phyloP scores from a whole-genome alignment of 2,797 vertebrate species.

The Poeciliopsis infans region DNA sequence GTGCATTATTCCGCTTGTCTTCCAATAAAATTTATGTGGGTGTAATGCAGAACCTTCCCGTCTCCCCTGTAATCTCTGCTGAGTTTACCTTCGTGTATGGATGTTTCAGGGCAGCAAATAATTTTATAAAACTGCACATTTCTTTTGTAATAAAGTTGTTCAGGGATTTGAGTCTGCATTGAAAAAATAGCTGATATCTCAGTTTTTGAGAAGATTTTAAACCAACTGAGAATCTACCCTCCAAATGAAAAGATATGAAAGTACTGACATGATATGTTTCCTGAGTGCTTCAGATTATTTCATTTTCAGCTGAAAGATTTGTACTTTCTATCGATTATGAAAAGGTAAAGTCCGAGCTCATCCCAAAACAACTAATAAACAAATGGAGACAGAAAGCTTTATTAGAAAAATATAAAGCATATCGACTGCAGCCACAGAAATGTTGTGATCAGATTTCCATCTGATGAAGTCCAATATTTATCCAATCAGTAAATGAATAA shows the following conservation, averaged over 20 bases:
- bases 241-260: slow-evolving; percentile 27
- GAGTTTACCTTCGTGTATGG: slow-evolving; percentile 23
- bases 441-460: background rate
- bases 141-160: slow-evolving; percentile 36
- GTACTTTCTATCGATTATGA: slow-evolving; percentile 17
- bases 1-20: slow-evolving; percentile 67
- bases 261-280: slow-evolving; percentile 11
- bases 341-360: slow-evolving; percentile 1
- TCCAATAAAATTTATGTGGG: slow-evolving; percentile 55
- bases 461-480: no score
- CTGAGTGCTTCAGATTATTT: slow-evolving; percentile 3
- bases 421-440: background rate
- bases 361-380: slow-evolving; percentile 1
- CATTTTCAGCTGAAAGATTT: slow-evolving; percentile 22
- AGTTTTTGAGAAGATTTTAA: slow-evolving; percentile 35
- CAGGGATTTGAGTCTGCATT: slow-evolving; percentile 48
- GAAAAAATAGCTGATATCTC: slow-evolving; percentile 15
- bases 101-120: slow-evolving; percentile 35
- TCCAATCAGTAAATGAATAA: no score
- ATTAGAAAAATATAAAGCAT: background rate
- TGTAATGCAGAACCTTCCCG: slow-evolving; percentile 21
- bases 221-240: slow-evolving; percentile 29
- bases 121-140: slow-evolving; percentile 21
- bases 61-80: slow-evolving; percentile 36
- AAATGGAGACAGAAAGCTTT: background rate